Evolutionary conservation across 1,140 invertebrate genomes (phyloP), one percentile per base, ranked within the genome.

Genomic region (Drosophila varians): DNA sequence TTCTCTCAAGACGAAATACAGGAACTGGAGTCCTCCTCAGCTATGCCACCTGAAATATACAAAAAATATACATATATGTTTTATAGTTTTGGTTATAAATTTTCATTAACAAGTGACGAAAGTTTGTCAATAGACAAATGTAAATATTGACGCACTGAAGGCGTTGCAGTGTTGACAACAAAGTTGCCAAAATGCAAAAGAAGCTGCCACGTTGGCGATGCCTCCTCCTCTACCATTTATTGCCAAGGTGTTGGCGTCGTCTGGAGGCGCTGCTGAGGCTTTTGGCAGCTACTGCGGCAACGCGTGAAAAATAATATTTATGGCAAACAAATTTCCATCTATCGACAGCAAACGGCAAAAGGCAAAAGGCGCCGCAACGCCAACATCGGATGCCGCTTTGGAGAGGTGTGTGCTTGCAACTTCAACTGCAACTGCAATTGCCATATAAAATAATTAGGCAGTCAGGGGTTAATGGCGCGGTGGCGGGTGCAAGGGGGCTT

Each of bases 261-360:
- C 65, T 76, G n/a, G 11, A 51, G n/a, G 54, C 49, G 54, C 49
- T 18, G 74, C 40, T 34, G 52, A 26, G 38, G 16, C 38, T 49
- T 57, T 58, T 52, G 58, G 74, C 79, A 72, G 79, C 79, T 84
- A 84, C 80, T 58, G 80, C 73, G 56, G 71, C 66, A 77, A 55
- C 70, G 78, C 78, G 74, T 77, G 78, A 83, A 83, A 83, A 83
- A 71, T 56, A 78, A 86, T 87, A 86, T 87, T 87, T 86, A 87
- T 87, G 80, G 82, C 82, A 87, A 87, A 87, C 82, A 86, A 86
- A 86, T 86, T 86, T 86, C 79, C 77, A 74, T 74, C 61, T 53
- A 84, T 84, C 80, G 80, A 84, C 80, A 80, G 80, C 58, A 70
- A 80, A 65, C 51, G 70, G 52, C n/a, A n/a, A n/a, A n/a, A n/a